Base-by-base conservation (phyloP, 2,888 invertebrate species). In the Amaurobius ferox region DNA sequence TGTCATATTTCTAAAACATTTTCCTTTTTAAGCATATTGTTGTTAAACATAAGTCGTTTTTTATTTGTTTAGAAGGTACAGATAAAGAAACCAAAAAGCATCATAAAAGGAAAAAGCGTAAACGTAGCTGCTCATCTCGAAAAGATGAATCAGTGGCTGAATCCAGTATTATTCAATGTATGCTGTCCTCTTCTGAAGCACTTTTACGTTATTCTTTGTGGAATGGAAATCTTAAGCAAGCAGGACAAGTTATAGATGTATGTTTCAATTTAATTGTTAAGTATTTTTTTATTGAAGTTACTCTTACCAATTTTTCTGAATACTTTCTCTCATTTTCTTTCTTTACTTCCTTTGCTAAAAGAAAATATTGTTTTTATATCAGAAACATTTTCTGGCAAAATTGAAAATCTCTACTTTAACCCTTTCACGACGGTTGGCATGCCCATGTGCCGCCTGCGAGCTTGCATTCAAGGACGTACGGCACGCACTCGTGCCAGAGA, bases 141-240 rank as follows among this genome's bases (percentile, higher is more conserved):
- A 78, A 68, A 73, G 68, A 71, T n/a, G 77, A 83, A 62, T 71
- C 64, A 29, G 68, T 80, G 55, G 79, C 79, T 23, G 86, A 86
- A 48, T 79, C 81, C 5, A 85, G 87, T 11, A 85, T 87, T 32
- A 85, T 85, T 61, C 87, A 87, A 23, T 78, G 87, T 68, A 89
- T 97, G 95, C 90, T 96, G 74, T 94, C 95, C 9, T 94, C 95
- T 35, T 95, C 95, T 0, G 94, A 94, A 88, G 94, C 94, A 88
- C 92, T 96, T 64, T 94, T 96, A n/a, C 93, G 94, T 48, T 93
- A 95, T 90, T 96, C 96, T 62, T 92, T 97, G 61, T 94, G 95
- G 89, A 94, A 94, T 86, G 94, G 94, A 80, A 94, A 96, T 90
- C 94, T 95, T 88, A 93, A 93, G 6, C 94, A 95, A 91, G 96